A percentile compares a stretch with the other conserved stretches of the same genome.
These are phyloP conservation scores for Parnassius orleans DNA, from an alignment of 2,888 invertebrate genomes.

Conservation along the genomic window DNA sequence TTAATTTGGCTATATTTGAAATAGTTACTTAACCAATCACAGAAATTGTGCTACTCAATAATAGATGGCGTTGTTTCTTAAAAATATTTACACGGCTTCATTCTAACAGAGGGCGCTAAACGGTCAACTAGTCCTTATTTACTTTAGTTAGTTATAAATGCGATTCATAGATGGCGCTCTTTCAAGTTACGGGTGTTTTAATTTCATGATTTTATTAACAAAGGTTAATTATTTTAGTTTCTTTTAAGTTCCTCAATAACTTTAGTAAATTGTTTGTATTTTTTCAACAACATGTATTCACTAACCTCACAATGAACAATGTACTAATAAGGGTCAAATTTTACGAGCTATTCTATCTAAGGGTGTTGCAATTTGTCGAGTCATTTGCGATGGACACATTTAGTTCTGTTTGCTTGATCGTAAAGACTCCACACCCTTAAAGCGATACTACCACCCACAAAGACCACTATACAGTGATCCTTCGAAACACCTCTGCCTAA, in stretches of 20 bases:
- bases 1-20: not conserved
- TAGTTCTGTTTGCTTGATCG: slow-evolving; percentile 70
- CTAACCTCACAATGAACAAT: slow-evolving; percentile 42
- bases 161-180: no score
- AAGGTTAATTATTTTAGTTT: no score
- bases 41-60: slow-evolving; percentile 43
- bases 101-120: no score
- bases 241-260: not conserved
- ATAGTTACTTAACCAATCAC: not conserved
- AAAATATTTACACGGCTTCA: not conserved
- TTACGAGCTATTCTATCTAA: slow-evolving; percentile 57
- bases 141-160: not conserved
- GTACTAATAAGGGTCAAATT: slow-evolving; percentile 55
- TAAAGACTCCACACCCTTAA: slow-evolving; percentile 70
- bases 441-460: slow-evolving; percentile 41
- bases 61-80: slow-evolving; percentile 44
- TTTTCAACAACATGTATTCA: slow-evolving; percentile 30
- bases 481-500: slow-evolving; percentile 33
- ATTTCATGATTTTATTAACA: not conserved
- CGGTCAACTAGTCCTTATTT: not conserved
- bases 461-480: slow-evolving; percentile 46
- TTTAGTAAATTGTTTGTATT: not conserved
- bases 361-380: slow-evolving; percentile 69
- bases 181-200: not conserved
- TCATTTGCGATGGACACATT: slow-evolving; percentile 64